Evolutionary conservation across 2,113 vertebrate species (phyloP).

Genomic region (Chloropsis cyanopogon): DNA sequence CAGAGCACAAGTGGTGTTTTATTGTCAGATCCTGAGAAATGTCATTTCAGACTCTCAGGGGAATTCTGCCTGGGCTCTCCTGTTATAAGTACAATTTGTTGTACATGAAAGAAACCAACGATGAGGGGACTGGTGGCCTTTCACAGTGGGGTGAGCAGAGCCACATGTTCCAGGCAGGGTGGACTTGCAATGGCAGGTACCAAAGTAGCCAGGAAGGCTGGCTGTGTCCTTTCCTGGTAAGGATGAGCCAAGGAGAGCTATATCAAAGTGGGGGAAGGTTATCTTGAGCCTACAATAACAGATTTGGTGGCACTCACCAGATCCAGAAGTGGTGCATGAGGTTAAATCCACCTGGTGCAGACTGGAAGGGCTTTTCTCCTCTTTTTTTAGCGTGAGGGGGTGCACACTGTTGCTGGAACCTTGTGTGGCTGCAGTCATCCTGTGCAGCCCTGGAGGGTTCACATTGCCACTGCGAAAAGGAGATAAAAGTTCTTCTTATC

Average conservation of each 20-base stretch:
- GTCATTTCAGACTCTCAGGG: constrained; percentile 6
- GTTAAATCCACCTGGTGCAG: background rate
- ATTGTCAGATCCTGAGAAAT: constrained; percentile 29
- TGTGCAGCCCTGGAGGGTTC: background rate
- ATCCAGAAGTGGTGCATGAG: rapidly evolving
- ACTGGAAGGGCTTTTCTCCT: background rate
- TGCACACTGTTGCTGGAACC: background rate
- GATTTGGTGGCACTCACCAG: background rate
- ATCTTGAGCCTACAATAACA: background rate
- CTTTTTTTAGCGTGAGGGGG: rapidly evolving
- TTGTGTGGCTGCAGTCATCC: background rate
- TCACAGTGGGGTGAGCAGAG: rapidly evolving
- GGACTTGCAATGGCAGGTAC: background rate
- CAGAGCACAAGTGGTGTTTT: background rate
- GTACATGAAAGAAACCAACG: rapidly evolving
- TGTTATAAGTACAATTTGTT: background rate
- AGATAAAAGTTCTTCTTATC: constrained; percentile 3
- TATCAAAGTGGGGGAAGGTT: background rate
- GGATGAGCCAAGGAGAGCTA: background rate
- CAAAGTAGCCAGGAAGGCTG: background rate
- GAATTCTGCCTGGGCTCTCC: background rate
- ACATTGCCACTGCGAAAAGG: background rate
- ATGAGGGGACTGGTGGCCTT: background rate
- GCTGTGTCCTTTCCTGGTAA: background rate
- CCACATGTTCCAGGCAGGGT: background rate